phyloP scores from a whole-genome alignment of 2,797 vertebrate genomes.

The Chrysocyon brachyurus region DNA sequence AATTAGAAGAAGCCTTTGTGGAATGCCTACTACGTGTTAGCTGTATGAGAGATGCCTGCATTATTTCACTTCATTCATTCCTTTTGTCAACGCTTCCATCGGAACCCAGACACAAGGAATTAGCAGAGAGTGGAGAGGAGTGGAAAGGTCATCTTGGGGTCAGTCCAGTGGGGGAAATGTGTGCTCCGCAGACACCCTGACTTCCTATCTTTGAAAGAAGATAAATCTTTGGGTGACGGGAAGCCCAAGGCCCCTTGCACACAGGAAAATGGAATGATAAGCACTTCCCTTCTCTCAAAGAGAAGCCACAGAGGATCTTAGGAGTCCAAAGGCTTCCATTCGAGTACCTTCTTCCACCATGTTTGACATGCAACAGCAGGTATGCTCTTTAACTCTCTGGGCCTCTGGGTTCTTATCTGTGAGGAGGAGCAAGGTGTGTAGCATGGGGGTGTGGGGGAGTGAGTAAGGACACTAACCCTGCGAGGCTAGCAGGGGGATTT shows the following conservation, averaged over 20 bases:
- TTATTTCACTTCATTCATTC: constrained; percentile 21
- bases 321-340: background rate
- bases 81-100: constrained; percentile 40
- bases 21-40: constrained; percentile 57
- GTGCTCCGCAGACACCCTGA: constrained; percentile 48
- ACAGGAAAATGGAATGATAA: background rate
- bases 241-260: background rate
- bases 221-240: constrained; percentile 36
- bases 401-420: background rate
- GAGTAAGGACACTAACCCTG: too few species aligned
- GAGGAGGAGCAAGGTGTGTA: background rate
- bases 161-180: background rate
- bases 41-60: background rate
- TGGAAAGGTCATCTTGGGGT: constrained; percentile 68
- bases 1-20: constrained; percentile 44
- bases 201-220: constrained; percentile 60
- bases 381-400: background rate
- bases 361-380: background rate
- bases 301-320: background rate
- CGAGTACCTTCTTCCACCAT: background rate
- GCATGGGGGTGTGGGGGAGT: accelerated
- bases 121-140: constrained; percentile 41
- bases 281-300: background rate
- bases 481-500: background rate
- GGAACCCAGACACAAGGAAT: constrained; percentile 38